These are phyloP conservation scores for Bolinopsis microptera DNA, from an alignment of 37 sponge, comb jelly and placozoan genomes.

Conservation along the genomic window DNA sequence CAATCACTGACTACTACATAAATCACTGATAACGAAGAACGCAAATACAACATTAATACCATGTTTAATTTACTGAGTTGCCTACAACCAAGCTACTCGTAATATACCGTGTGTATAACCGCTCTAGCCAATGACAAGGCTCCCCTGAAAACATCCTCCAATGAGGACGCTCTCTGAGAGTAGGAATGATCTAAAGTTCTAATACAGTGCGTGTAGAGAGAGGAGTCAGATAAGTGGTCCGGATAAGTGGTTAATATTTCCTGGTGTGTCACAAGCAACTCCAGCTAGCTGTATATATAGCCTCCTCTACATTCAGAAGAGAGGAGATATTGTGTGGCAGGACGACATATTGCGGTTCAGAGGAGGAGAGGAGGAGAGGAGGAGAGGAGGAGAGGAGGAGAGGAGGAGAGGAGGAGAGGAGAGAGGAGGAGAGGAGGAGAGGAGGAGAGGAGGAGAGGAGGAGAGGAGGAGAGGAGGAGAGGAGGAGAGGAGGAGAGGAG, in stretches of 20 bases:
- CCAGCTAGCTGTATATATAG: neutral
- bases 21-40: no score
- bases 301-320: neutral
- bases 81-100: no score
- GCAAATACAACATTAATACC: no score
- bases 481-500: neutral
- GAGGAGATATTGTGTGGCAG: neutral
- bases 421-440: neutral
- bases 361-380: neutral
- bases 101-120: neutral
- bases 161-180: neutral
- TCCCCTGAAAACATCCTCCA: neutral
- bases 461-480: neutral
- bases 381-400: neutral
- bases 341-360: neutral
- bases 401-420: neutral
- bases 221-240: neutral
- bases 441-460: neutral
- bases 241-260: neutral
- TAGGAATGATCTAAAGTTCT: neutral
- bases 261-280: neutral
- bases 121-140: neutral
- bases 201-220: neutral
- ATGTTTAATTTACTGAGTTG: no score
- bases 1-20: no score